Conservation (phyloP, 2,113 vertebrate species). For the Hepsetus odoe region DNA sequence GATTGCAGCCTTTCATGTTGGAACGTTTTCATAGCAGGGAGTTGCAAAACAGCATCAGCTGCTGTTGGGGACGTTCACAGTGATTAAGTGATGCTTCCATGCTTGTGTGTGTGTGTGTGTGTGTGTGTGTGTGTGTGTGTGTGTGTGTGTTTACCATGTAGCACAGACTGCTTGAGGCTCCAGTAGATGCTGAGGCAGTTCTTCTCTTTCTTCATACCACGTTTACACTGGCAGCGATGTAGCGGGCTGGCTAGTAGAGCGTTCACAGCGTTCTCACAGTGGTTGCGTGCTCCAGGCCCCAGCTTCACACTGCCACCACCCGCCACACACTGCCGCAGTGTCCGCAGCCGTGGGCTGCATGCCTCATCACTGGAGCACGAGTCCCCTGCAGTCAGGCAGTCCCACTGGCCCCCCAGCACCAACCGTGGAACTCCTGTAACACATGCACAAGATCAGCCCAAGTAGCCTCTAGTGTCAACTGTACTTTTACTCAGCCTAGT, state of each 20-base stretch:
- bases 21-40: background rate
- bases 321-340: slow-evolving; percentile 88
- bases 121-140: slow-evolving; percentile 13
- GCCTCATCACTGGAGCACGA: slow-evolving; percentile 84
- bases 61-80: background rate
- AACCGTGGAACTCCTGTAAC: slow-evolving; percentile 67
- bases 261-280: slow-evolving; percentile 84
- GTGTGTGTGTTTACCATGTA: slow-evolving; percentile 79
- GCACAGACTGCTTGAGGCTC: slow-evolving; percentile 89
- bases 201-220: slow-evolving; percentile 94
- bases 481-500: background rate
- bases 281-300: slow-evolving; percentile 85
- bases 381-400: slow-evolving; percentile 88
- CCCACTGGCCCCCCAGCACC: slow-evolving; percentile 68
- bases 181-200: slow-evolving; percentile 93
- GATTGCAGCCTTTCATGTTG: slow-evolving; percentile 21
- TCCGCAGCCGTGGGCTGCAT: slow-evolving; percentile 90
- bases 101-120: slow-evolving; percentile 15
- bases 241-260: slow-evolving; percentile 88
- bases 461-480: background rate
- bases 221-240: slow-evolving; percentile 88
- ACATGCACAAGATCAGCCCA: background rate
- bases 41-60: background rate
- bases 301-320: slow-evolving; percentile 88
- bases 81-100: slow-evolving; percentile 7